phyloP scores from a whole-genome alignment of 2,797 vertebrate species.

The Manis crassicaudata region DNA sequence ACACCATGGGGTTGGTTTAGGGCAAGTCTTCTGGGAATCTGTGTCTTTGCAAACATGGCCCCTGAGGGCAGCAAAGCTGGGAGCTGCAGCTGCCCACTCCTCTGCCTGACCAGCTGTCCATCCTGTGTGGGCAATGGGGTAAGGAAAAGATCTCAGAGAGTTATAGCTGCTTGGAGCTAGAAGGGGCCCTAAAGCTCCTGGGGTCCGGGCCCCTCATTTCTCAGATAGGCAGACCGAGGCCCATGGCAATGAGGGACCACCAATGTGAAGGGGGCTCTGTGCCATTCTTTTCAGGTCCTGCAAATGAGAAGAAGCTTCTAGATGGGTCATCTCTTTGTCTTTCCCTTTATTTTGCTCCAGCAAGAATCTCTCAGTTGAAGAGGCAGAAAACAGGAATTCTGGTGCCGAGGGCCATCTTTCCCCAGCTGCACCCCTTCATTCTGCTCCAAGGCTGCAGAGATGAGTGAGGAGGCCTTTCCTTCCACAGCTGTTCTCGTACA shows the following conservation, averaged over 20 bases:
- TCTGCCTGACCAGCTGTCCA: accelerated
- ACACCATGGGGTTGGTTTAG: too few species aligned
- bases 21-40: neutral
- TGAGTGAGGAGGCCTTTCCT: neutral
- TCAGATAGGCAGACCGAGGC: neutral
- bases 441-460: neutral
- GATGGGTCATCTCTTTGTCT: neutral
- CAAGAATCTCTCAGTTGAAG: neutral
- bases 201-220: neutral
- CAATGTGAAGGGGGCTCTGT: neutral
- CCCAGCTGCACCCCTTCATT: neutral
- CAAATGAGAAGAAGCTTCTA: neutral
- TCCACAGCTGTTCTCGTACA: neutral
- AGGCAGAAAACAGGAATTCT: neutral
- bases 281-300: neutral
- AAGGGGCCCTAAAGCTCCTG: accelerated
- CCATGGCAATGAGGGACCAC: accelerated
- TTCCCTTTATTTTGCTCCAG: neutral
- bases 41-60: neutral
- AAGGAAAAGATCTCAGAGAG: neutral
- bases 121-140: neutral
- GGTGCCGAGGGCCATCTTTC: too few species aligned
- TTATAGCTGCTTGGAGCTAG: neutral
- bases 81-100: neutral
- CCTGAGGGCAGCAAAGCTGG: too few species aligned